These are phyloP conservation scores for Eurystomus glaucurus DNA, from an alignment of 2,797 vertebrate species.

Conservation along the genomic window DNA sequence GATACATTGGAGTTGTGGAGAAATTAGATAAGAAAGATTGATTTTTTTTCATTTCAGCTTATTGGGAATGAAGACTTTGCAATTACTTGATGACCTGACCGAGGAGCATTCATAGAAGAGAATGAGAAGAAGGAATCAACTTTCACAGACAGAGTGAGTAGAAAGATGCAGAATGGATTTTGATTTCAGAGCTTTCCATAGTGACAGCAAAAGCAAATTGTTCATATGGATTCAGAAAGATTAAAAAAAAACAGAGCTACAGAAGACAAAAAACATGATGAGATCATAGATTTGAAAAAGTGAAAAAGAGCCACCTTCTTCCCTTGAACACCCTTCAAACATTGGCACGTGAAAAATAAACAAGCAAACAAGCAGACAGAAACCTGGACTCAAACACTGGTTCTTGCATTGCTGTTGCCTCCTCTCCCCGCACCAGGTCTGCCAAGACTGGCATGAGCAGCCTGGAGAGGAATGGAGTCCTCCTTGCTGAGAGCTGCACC, in stretches of 20 bases:
- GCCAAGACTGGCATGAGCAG: neutral
- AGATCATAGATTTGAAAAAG: neutral
- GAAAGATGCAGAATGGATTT: neutral
- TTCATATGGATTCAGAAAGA: neutral
- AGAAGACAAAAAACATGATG: neutral
- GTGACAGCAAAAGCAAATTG: neutral
- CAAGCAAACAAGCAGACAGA: neutral
- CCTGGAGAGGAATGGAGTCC: neutral
- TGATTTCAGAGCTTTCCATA: neutral
- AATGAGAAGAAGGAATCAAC: neutral
- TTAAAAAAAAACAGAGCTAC: neutral
- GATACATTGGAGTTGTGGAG: neutral
- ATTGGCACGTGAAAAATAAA: neutral
- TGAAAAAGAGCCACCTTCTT: neutral
- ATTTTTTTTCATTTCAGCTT: conserved; percentile 18
- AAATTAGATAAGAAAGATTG: neutral
- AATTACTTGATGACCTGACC: neutral
- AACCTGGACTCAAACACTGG: neutral
- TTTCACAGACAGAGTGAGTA: neutral
- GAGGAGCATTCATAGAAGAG: neutral
- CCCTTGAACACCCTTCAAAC: neutral
- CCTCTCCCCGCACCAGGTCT: neutral
- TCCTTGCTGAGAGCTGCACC: neutral
- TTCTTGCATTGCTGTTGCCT: neutral
- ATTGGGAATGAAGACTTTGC: neutral